These are phyloP conservation scores for Chymomyza amoena DNA, from an alignment of 2,888 invertebrate species.

Conservation along the genomic window DNA sequence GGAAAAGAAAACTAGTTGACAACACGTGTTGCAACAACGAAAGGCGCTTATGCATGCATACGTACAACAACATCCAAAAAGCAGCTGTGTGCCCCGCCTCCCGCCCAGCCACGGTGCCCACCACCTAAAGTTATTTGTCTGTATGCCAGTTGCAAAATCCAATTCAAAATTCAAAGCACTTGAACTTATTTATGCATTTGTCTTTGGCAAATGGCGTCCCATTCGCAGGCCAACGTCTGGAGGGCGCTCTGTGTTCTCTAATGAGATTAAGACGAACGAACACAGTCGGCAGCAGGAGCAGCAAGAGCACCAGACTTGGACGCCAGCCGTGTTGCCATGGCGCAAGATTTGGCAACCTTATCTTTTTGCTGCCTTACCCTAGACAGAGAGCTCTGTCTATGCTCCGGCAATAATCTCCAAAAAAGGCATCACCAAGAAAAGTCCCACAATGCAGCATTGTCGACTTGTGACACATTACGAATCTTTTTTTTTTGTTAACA, in stretches of 20 bases:
- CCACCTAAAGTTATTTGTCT: background rate
- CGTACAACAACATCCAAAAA: background rate
- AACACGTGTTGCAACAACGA: background rate
- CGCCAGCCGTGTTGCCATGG: background rate
- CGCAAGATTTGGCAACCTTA: constrained; percentile 28
- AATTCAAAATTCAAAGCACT: constrained; percentile 66
- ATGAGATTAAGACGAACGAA: constrained; percentile 50
- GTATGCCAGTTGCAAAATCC: constrained; percentile 32
- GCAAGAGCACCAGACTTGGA: too few species aligned
- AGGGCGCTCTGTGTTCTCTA: constrained; percentile 33
- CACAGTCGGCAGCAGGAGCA: constrained; percentile 6
- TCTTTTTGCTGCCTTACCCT: constrained; percentile 35
- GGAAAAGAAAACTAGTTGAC: background rate
- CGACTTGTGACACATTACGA: constrained; percentile 49
- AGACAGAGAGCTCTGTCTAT: constrained; percentile 13
- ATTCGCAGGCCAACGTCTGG: background rate
- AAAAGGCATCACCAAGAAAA: background rate
- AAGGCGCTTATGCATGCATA: constrained; percentile 5
- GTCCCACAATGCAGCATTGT: background rate
- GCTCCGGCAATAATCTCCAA: constrained; percentile 52
- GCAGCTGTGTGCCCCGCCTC: background rate
- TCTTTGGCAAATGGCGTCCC: constrained; percentile 61
- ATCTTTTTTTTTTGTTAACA: background rate
- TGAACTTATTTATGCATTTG: constrained; percentile 68
- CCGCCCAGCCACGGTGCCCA: background rate